Evolutionary conservation across 2,113 vertebrate species (phyloP).

Genomic region (Mustela nigripes): DNA sequence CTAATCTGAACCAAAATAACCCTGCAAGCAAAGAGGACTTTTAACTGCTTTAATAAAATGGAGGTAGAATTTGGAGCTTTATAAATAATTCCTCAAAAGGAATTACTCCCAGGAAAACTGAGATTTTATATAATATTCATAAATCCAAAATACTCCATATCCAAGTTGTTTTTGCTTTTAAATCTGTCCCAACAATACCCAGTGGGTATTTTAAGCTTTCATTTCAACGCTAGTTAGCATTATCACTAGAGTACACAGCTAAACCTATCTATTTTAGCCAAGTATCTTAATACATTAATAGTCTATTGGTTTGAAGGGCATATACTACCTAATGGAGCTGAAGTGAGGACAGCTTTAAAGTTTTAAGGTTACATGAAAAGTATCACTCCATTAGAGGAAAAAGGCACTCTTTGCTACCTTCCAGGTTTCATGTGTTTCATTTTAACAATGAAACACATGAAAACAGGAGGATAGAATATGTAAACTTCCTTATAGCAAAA

Average conservation of each 20-base stretch:
- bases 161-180: not conserved
- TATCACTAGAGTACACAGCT: not conserved
- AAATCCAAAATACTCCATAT: not conserved
- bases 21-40: not conserved
- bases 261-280: not conserved
- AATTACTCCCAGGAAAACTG: not conserved
- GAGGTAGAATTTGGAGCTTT: not conserved
- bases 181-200: not conserved
- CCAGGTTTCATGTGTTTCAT: too few relatives aligned
- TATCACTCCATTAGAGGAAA: not conserved
- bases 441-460: conserved; percentile 55
- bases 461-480: not conserved
- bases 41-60: not conserved
- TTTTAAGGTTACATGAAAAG: not conserved
- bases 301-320: not conserved
- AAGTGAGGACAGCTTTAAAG: not conserved
- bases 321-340: not conserved
- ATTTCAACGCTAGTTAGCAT: conserved; percentile 6
- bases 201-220: not conserved
- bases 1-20: not conserved
- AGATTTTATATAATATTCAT: not conserved
- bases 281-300: not conserved
- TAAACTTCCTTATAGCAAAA: conserved; percentile 21
- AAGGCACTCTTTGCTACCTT: not conserved
- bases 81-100: conserved; percentile 29